Percentiles rank a stretch among this genome's conserved stretches.
phyloP scores from a whole-genome alignment of 2,888 invertebrate genomes.

The Nudaria mundana region DNA sequence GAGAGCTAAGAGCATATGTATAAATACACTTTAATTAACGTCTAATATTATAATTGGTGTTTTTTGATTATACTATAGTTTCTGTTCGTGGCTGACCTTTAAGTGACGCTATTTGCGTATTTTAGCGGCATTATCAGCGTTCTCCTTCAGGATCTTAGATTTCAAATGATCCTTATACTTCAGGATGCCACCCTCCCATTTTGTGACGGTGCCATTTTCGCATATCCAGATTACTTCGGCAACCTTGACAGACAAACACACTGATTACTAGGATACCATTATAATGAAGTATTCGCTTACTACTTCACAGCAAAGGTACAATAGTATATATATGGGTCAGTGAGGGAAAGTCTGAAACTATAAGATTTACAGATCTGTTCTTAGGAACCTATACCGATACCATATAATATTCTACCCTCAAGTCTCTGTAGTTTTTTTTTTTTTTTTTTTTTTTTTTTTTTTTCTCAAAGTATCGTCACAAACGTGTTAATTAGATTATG shows the following conservation, averaged over 20 bases:
- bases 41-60: background rate
- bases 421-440: no score
- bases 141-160: slow-evolving; percentile 90
- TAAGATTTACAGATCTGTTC: no score
- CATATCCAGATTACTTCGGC: slow-evolving; percentile 99
- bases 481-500: no score
- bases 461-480: no score
- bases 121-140: slow-evolving; percentile 74
- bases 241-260: slow-evolving; percentile 82
- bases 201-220: slow-evolving; percentile 96
- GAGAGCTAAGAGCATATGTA: background rate
- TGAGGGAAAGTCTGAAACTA: no score
- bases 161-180: slow-evolving; percentile 97
- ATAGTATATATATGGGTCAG: no score
- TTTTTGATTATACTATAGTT: slow-evolving; percentile 13
- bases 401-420: no score
- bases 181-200: slow-evolving; percentile 98
- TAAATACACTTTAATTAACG: background rate
- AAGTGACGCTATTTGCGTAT: slow-evolving; percentile 62
- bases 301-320: no score
- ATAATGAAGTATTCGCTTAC: no score
- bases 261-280: background rate
- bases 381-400: no score
- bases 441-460: no score
- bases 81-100: slow-evolving; percentile 29